A percentile compares a stretch with the other conserved stretches of the same genome.
Conservation (phyloP, 2,113 vertebrate species). For the Corydoras sp. region DNA sequence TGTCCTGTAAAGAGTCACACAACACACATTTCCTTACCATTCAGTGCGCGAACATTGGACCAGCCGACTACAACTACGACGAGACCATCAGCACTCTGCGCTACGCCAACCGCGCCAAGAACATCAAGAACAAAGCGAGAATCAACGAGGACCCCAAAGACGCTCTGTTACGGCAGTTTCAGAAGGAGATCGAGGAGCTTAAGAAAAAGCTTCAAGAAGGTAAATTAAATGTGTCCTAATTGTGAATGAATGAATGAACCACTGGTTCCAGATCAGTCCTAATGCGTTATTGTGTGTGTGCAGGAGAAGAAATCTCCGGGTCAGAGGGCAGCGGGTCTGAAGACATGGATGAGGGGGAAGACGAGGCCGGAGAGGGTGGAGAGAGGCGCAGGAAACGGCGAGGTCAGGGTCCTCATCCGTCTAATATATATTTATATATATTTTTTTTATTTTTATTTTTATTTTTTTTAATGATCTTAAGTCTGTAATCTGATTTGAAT, state of each 20-base stretch:
- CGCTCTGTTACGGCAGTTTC: conserved; percentile 91
- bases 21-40: too few relatives aligned
- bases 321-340: conserved; percentile 90
- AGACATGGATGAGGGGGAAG: conserved; percentile 86
- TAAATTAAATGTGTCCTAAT: conserved; percentile 46
- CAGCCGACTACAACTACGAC: conserved; percentile 97
- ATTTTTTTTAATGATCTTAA: too few relatives aligned
- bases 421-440: too few relatives aligned
- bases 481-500: too few relatives aligned
- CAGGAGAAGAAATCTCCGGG: conserved; percentile 94
- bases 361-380: conserved; percentile 77
- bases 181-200: conserved; percentile 97
- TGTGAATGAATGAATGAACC: too few relatives aligned
- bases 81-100: conserved; percentile 97
- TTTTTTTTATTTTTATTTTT: neutral
- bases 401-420: conserved; percentile 58
- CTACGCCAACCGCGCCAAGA: conserved; percentile 97
- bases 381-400: conserved; percentile 81
- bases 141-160: conserved; percentile 99
- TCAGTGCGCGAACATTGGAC: conserved; percentile 97
- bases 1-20: too few relatives aligned
- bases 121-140: conserved; percentile 98
- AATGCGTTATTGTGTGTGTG: neutral
- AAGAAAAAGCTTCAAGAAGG: conserved; percentile 96
- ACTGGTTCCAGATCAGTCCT: neutral